Evolutionary conservation across 64 coral and sea anemone genomes (phyloP).

Genomic region (Dendrophyllia cribrosa): DNA sequence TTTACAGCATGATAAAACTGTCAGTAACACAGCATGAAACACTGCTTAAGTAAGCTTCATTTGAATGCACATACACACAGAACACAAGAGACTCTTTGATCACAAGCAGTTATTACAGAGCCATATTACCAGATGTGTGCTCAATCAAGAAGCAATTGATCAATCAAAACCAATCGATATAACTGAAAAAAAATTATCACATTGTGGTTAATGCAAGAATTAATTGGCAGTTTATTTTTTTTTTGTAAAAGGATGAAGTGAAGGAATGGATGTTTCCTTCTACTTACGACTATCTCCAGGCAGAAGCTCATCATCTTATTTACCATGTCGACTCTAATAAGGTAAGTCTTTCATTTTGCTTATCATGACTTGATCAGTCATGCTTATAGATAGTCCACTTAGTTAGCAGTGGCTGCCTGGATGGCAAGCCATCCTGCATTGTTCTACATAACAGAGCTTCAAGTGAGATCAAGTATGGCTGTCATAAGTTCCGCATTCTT

Average conservation of each 20-base stretch:
- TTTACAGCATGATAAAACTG: too few species aligned
- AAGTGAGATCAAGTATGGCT: too few species aligned
- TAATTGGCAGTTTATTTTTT: not conserved
- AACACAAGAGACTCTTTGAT: not conserved
- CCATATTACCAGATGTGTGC: too few species aligned
- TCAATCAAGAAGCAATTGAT: not conserved
- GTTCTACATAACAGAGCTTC: too few species aligned
- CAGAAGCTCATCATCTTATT: slow-evolving; percentile 59
- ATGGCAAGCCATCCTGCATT: too few species aligned
- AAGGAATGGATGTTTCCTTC: slow-evolving; percentile 62
- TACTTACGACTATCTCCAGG: slow-evolving; percentile 21
- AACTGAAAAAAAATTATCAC: not conserved
- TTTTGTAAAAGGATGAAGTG: slow-evolving; percentile 53
- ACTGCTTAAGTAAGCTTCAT: too few species aligned
- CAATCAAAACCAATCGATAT: not conserved
- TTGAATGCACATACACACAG: not conserved
- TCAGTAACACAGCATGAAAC: too few species aligned
- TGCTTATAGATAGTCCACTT: not conserved
- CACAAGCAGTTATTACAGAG: not conserved
- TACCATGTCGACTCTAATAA: slow-evolving; percentile 46
- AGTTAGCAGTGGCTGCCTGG: too few species aligned
- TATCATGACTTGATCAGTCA: too few species aligned
- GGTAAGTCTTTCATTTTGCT: slow-evolving; percentile 5
- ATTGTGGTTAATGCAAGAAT: not conserved
- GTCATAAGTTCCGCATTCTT: too few species aligned